These are phyloP conservation scores for Macaria liturata DNA, from an alignment of 2,888 invertebrate genomes.

Conservation along the genomic window DNA sequence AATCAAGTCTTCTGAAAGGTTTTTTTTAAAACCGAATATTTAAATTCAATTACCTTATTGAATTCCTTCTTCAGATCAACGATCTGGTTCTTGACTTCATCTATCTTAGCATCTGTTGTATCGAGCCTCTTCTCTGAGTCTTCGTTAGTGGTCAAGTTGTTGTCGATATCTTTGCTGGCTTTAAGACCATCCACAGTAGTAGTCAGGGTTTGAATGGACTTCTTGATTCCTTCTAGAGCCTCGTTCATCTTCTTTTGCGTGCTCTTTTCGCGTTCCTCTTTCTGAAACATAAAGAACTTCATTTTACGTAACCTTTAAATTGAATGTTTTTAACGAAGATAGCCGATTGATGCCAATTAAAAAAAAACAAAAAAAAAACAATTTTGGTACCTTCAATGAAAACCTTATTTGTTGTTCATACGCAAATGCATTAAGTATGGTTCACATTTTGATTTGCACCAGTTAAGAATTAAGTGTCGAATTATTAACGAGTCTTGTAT, in stretches of 20 bases:
- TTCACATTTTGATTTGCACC: too few relatives aligned
- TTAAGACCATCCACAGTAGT: conserved; percentile 46
- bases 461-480: too few relatives aligned
- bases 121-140: conserved; percentile 58
- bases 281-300: conserved; percentile 58
- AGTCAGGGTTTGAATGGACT: conserved; percentile 56
- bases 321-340: too few relatives aligned
- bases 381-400: too few relatives aligned
- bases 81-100: conserved; percentile 63
- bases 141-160: conserved; percentile 55
- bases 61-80: conserved; percentile 60
- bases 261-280: conserved; percentile 85
- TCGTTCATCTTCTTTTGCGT: conserved; percentile 86
- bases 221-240: conserved; percentile 72
- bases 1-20: too few relatives aligned
- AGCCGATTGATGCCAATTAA: too few relatives aligned
- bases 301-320: too few relatives aligned
- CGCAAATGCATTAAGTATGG: too few relatives aligned
- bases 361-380: too few relatives aligned
- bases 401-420: too few relatives aligned
- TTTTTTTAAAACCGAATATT: too few relatives aligned
- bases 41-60: conserved; percentile 50
- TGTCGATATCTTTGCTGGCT: conserved; percentile 47
- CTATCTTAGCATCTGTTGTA: conserved; percentile 65
- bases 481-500: too few relatives aligned